Evolutionary conservation across 2,797 vertebrate species (phyloP), one percentile per base, ranked within the genome.

Genomic region (Ambastaia sidthimunki): DNA sequence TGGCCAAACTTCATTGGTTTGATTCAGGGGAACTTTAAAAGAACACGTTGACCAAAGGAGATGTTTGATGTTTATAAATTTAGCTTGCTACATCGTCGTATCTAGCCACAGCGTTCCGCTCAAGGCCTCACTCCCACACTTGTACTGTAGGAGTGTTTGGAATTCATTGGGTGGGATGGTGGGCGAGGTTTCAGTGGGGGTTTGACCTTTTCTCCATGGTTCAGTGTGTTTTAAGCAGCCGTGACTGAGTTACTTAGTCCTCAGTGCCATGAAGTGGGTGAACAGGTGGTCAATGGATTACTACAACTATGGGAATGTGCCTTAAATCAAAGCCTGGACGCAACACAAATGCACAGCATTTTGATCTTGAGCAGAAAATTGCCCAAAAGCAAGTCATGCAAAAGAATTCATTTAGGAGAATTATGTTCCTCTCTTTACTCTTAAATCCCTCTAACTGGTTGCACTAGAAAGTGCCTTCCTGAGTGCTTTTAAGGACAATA

Each of bases 1-100:
- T 48, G 63, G 80, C 74, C 73, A 74, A 28, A 78, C 63, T 70
- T 72, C 76, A 89, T 86, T 44, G 82, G 84, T 84, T 76, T 70
- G 28, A 67, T 79, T 83, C 75, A 48, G 76, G 65, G 74, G 60
- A 78, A 84, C 82, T 86, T 60, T 65, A 77, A 80, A 83, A 80
- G 37, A 77, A 78, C 71, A 52, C 3, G 62, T 60, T 62, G 70
- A 67, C 57, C 63, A 37, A 50, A 77, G 76, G 44, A 71, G 72
- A 76, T 41, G 79, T 28, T 28, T 70, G 31, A 54, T 25, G 18
- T 21, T 13, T 50, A 23, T 25, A 34, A 34, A 23, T n/a, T n/a
- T n/a, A n/a, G n/a, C n/a, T n/a, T n/a, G n/a, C n/a, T n/a, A n/a
- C n/a, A n/a, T n/a, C n/a, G n/a, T n/a, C n/a, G n/a, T n/a, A 13